Percentiles rank a stretch among this genome's conserved stretches.
Conservation (phyloP, 2,888 invertebrate species). For the Blastobasis adustella region DNA sequence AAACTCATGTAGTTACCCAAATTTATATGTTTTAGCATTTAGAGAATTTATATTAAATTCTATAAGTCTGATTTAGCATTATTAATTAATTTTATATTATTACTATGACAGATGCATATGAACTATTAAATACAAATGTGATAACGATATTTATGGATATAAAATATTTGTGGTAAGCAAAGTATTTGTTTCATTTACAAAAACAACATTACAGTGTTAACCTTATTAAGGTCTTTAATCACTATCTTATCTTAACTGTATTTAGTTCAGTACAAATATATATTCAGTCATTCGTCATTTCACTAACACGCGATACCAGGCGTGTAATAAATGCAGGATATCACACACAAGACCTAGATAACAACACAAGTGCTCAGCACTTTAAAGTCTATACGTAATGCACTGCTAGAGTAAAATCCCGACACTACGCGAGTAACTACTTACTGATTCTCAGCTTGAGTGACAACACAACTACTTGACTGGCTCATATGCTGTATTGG, state of each 20-base stretch:
- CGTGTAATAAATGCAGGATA: slow-evolving; percentile 2
- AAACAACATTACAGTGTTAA: not conserved
- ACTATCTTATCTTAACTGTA: too few species aligned
- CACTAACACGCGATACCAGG: too few species aligned
- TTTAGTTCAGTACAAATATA: too few species aligned
- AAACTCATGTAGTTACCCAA: slow-evolving; percentile 64
- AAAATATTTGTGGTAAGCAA: slow-evolving; percentile 8
- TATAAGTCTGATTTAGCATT: slow-evolving; percentile 65
- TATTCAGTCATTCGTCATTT: too few species aligned
- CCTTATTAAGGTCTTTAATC: too few species aligned
- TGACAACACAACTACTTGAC: too few species aligned
- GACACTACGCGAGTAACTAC: too few species aligned
- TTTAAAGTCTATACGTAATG: too few species aligned
- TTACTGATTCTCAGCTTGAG: too few species aligned
- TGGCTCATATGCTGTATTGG: slow-evolving; percentile 27
- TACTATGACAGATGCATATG: slow-evolving; percentile 50
- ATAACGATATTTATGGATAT: slow-evolving; percentile 54
- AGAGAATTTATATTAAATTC: slow-evolving; percentile 68
- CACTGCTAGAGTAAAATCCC: too few species aligned
- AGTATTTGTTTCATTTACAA: not conserved
- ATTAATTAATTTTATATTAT: slow-evolving; percentile 39
- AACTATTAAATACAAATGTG: slow-evolving; percentile 57
- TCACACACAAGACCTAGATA: not conserved
- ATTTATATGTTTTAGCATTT: slow-evolving; percentile 15
- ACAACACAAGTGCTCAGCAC: too few species aligned